These are phyloP conservation scores for Gastracanthus pulcherrimus DNA, from an alignment of 2,888 invertebrate genomes.

Conservation along the genomic window DNA sequence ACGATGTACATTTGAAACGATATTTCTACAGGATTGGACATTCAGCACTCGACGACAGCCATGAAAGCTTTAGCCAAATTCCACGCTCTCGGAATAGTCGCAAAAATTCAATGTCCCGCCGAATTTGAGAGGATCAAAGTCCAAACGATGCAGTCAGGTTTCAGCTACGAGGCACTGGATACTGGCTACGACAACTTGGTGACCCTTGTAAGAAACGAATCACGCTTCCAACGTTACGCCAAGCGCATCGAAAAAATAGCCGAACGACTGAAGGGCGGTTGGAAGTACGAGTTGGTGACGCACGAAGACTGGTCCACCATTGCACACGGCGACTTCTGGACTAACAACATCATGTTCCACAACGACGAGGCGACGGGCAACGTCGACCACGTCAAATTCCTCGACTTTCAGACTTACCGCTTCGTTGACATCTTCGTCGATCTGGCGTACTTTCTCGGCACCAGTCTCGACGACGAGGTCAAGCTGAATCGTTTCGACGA, in stretches of 20 bases:
- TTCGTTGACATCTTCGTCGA: slow-evolving; percentile 80
- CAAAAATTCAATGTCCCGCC: slow-evolving; percentile 74
- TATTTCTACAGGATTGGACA: slow-evolving; percentile 75
- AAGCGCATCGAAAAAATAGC: not conserved
- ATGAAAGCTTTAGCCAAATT: slow-evolving; percentile 79
- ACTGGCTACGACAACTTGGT: slow-evolving; percentile 67
- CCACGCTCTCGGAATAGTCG: slow-evolving; percentile 80
- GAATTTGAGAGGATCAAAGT: slow-evolving; percentile 65
- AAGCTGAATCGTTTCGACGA: slow-evolving; percentile 77
- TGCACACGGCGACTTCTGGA: slow-evolving; percentile 80
- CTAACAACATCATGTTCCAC: slow-evolving; percentile 80
- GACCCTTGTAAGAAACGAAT: not conserved
- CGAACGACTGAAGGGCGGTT: too few relatives aligned
- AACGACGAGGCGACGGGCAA: slow-evolving; percentile 71
- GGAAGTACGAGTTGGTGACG: not conserved
- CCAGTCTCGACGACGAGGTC: slow-evolving; percentile 78
- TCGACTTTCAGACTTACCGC: slow-evolving; percentile 81
- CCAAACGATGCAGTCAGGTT: slow-evolving; percentile 70
- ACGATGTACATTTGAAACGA: slow-evolving; percentile 63
- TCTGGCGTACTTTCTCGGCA: slow-evolving; percentile 80
- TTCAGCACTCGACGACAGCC: slow-evolving; percentile 77
- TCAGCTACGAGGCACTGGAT: not conserved
- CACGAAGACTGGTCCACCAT: slow-evolving; percentile 67
- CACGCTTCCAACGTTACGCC: not conserved
- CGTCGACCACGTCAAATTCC: slow-evolving; percentile 79